Evolutionary conservation across 2,797 vertebrate species (phyloP), one percentile per base, ranked within the genome.

Genomic region (Naso thynnoides): DNA sequence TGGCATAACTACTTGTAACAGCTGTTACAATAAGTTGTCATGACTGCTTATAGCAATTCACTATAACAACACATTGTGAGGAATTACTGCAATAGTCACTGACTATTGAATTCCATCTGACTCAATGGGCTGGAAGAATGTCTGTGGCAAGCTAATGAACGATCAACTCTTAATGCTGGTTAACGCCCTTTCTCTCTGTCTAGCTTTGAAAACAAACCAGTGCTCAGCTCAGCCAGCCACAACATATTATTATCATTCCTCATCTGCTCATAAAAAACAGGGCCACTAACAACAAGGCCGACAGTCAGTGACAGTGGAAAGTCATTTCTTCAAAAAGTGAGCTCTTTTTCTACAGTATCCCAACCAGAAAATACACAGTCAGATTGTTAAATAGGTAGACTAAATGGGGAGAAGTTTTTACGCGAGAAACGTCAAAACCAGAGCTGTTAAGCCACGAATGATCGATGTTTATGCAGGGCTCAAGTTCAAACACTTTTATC

Each of bases 151-250:
- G 79, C 79, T 59, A 79, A 73, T 58, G 82, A 81, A 83, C 89
- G 84, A 86, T 84, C 65, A 38, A 52, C 79, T 81, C 71, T 82
- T 78, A 41, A 71, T 29, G 57, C 79, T 48, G 67, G 79, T 78
- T 82, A 69, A 86, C 70, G 82, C 62, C 50, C 69, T 72, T 71
- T 59, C 57, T 75, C 78, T 79, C 73, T 33, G 66, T 70, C 77
- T 68, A 76, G 76, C 81, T 88, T 80, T 89, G 83, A 86, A 81
- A 82, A 86, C 78, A 74, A 81, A 89, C 87, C 58, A 77, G 55
- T 4, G 59, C 74, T 38, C 8, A 39, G 73, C 83, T 87, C 80
- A 80, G 73, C 88, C 81, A 60, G 76, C 73, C 84, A 76, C 10
- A 6, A 41, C n/a, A 13, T 74, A 73, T 85, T 76, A 68, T 79